phyloP scores from a whole-genome alignment of 1,140 invertebrate species.

The Drosophila subobscura region DNA sequence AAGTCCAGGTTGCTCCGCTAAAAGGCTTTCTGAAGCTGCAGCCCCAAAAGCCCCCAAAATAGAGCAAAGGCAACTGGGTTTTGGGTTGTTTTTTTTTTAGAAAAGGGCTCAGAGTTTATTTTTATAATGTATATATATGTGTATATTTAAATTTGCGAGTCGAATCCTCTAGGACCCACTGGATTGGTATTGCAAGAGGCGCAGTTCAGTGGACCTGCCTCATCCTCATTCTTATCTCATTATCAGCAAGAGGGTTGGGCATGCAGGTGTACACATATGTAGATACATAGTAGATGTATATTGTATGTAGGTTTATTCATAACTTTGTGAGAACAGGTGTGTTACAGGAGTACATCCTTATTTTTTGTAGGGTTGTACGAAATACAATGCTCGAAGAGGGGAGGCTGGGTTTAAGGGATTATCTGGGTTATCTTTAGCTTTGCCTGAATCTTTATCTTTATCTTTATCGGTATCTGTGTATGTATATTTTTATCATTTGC shows the following conservation, averaged over 20 bases:
- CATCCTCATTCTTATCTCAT: background rate
- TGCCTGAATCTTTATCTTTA: background rate
- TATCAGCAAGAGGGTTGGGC: conserved; percentile 1
- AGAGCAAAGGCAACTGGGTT: too few relatives aligned
- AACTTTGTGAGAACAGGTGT: conserved; percentile 6
- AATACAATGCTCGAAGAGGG: conserved; percentile 12
- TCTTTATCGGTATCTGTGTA: conserved; percentile 6
- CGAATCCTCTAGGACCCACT: conserved; percentile 7
- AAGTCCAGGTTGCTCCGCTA: too few relatives aligned
- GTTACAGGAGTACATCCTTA: conserved; percentile 25
- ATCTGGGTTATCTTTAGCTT: conserved; percentile 17
- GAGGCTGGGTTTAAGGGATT: background rate
- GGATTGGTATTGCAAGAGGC: background rate
- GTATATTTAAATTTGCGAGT: conserved; percentile 35
- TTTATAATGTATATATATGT: conserved; percentile 18
- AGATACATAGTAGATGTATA: background rate
- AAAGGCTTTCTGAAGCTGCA: too few relatives aligned
- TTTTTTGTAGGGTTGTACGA: background rate
- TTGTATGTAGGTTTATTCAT: background rate
- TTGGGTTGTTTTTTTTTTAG: conserved; percentile 14
- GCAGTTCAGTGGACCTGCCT: conserved; percentile 9
- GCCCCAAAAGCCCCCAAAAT: too few relatives aligned
- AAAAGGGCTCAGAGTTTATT: conserved; percentile 41
- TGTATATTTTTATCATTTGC: conserved; percentile 16
- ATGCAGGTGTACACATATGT: too few relatives aligned